Percentiles rank a stretch among this genome's conserved stretches.
Conservation (phyloP, 2,113 vertebrate species). For the Neogale vison region DNA sequence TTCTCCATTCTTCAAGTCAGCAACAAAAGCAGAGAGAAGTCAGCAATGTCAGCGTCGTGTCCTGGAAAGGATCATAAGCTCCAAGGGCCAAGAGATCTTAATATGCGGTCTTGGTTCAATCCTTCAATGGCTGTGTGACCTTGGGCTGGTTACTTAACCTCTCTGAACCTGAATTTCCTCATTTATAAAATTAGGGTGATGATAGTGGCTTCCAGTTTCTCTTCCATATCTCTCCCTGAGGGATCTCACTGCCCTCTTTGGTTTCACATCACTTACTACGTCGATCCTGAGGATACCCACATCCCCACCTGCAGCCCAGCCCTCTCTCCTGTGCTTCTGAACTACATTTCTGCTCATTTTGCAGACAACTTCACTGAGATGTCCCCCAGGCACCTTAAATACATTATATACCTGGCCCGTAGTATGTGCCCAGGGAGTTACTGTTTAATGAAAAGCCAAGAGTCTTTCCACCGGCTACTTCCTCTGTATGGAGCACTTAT, state of each 20-base stretch:
- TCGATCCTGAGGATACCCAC: neutral
- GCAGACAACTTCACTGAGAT: neutral
- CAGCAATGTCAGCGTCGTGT: neutral
- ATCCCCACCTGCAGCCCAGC: neutral
- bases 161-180: neutral
- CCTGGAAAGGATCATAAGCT: neutral
- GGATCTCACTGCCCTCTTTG: neutral
- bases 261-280: neutral
- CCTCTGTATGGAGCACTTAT: neutral
- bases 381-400: neutral
- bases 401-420: neutral
- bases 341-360: neutral
- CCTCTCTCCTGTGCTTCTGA: neutral
- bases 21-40: neutral
- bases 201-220: neutral
- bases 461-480: neutral
- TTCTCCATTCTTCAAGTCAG: conserved; percentile 4
- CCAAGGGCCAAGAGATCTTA: neutral
- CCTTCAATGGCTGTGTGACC: neutral
- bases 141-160: neutral
- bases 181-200: neutral
- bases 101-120: neutral
- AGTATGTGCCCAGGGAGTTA: neutral
- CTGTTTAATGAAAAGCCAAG: neutral
- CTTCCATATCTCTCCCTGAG: neutral